Conservation (phyloP, 2,888 invertebrate genomes). For the Trichopoda pennipes region DNA sequence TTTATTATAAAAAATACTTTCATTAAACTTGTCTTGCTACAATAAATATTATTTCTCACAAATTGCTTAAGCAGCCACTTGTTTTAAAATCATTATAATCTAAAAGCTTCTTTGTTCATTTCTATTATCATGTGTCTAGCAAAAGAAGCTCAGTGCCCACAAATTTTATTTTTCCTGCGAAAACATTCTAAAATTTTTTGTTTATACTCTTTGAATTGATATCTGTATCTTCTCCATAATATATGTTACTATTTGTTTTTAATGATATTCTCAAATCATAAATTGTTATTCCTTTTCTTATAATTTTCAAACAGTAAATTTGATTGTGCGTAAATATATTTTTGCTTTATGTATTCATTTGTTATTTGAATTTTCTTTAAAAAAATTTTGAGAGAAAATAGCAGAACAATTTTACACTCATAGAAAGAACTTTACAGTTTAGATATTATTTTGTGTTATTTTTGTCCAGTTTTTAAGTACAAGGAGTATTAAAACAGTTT, state of each 20-base stretch:
- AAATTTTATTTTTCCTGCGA: constrained; percentile 18
- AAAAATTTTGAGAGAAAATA: not conserved
- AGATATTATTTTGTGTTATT: not conserved
- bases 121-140: not conserved
- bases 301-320: constrained; percentile 22
- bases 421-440: constrained; percentile 38
- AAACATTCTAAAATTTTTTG: constrained; percentile 15
- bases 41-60: too few species aligned
- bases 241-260: constrained; percentile 35
- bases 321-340: constrained; percentile 47
- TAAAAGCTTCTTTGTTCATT: not conserved
- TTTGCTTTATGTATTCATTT: not conserved
- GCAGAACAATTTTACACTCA: constrained; percentile 7
- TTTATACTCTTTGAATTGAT: constrained; percentile 25
- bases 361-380: not conserved
- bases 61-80: not conserved
- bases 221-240: constrained; percentile 45
- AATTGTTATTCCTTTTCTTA: constrained; percentile 35
- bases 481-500: not conserved
- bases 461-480: not conserved
- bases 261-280: constrained; percentile 54
- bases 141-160: constrained; percentile 26
- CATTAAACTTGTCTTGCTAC: too few species aligned
- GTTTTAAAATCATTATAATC: not conserved
- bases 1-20: too few species aligned